These are phyloP conservation scores for Andrena camellia DNA, from an alignment of 2,888 invertebrate species.

Conservation along the genomic window DNA sequence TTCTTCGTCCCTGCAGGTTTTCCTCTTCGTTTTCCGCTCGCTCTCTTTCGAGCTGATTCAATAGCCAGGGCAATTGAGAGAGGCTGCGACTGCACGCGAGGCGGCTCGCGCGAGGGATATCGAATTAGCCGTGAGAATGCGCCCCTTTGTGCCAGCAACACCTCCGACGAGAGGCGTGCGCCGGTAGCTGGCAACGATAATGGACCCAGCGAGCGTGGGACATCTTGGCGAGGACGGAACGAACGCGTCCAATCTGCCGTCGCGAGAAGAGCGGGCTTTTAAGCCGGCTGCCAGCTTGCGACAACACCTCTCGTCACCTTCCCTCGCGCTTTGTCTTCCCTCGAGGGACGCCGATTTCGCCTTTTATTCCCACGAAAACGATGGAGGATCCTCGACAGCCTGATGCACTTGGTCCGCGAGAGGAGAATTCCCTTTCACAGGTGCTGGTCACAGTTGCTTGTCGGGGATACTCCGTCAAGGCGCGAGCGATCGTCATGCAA, in stretches of 20 bases:
- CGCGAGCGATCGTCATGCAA: too few relatives aligned
- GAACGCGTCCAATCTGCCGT: slow-evolving; percentile 30
- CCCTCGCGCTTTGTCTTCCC: neutral
- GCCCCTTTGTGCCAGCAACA: slow-evolving; percentile 30
- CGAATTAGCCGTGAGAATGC: slow-evolving; percentile 56
- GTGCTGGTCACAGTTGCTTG: too few relatives aligned
- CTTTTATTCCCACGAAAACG: neutral
- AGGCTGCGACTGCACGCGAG: slow-evolving; percentile 15
- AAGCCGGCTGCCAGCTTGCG: neutral
- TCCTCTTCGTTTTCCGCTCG: neutral
- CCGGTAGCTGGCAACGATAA: slow-evolving; percentile 20
- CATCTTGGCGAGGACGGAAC: slow-evolving; percentile 8
- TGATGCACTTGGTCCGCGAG: neutral
- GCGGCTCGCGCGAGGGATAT: slow-evolving; percentile 30
- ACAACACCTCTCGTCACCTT: neutral
- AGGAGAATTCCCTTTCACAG: neutral
- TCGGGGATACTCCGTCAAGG: neutral
- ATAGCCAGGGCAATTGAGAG: slow-evolving; percentile 25
- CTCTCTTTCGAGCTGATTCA: slow-evolving; percentile 8
- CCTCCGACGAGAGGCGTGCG: slow-evolving; percentile 16
- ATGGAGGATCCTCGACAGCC: neutral
- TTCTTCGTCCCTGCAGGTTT: neutral
- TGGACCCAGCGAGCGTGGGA: slow-evolving; percentile 19
- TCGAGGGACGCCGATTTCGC: neutral
- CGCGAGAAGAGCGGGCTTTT: neutral